phyloP scores from a whole-genome alignment of 2,113 vertebrate species.

The Salvator merianae region DNA sequence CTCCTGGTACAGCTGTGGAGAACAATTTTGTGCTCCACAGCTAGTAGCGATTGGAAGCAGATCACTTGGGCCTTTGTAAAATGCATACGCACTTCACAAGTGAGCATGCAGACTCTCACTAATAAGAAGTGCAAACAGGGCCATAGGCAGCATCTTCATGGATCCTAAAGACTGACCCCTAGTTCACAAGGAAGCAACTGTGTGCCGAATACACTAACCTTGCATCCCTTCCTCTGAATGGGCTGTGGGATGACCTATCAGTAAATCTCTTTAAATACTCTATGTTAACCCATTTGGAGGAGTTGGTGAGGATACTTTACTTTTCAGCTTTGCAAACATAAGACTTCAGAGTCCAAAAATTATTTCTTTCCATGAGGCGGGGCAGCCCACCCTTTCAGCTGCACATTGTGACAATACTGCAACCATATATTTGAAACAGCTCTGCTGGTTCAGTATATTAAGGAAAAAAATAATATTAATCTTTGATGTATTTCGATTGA shows the following conservation, averaged over 20 bases:
- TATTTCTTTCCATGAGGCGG: neutral
- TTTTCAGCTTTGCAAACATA: neutral
- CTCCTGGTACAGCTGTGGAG: too few relatives aligned
- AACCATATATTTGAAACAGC: neutral
- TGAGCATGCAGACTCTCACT: too few relatives aligned
- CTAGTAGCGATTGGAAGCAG: too few relatives aligned
- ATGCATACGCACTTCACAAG: neutral
- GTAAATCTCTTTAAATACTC: neutral
- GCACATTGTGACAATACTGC: neutral
- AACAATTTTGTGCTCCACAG: neutral
- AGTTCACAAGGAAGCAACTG: too few relatives aligned
- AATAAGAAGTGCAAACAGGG: too few relatives aligned
- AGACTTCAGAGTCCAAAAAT: neutral
- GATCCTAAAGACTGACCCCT: too few relatives aligned
- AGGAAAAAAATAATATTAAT: neutral
- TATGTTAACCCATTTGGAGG: neutral
- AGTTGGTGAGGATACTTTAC: neutral
- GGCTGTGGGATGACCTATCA: neutral
- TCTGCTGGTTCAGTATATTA: slow-evolving; percentile 1
- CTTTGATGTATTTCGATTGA: neutral
- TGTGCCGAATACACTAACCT: too few relatives aligned
- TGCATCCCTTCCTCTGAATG: neutral
- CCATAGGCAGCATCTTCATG: too few relatives aligned
- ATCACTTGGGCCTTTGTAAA: too few relatives aligned
- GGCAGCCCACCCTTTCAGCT: neutral